Evolutionary conservation across 2,113 vertebrate genomes (phyloP), one percentile per base, ranked within the genome.

Genomic region (Phocoena phocoena): DNA sequence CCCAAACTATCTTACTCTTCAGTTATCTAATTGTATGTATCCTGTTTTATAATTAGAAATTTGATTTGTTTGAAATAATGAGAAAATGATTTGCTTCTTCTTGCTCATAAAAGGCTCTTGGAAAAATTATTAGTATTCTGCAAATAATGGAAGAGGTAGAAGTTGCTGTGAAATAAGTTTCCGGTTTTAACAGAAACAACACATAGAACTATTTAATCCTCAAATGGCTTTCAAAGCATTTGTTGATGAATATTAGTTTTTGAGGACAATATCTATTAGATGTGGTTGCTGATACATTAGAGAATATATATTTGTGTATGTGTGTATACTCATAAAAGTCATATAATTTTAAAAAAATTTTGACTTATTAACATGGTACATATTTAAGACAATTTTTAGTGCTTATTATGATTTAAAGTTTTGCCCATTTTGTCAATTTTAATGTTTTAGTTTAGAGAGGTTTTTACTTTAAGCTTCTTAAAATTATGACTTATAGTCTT

Each of bases 31-130:
- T 92, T 89, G 8, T 71, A 60, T 67, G 1, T 38, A 58, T 83
- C 21, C 3, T 80, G 1, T 70, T 74, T 58, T 87, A 81, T 81
- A 91, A 91, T 79, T 88, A 86, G 41, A 88, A 76, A 93, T 89
- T 81, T 86, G 2, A 73, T 88, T 94, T 95, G 6, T 74, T 88
- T 94, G n/a, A 95, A 93, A 85, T 84, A 87, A 93, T 93, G 86
- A 96, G 20, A 88, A 90, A 94, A 68, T 88, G 5, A 85, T 71
- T 94, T 94, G 14, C 47, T 89, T 87, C 31, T 88, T 23, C 20
- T 58, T 92, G 44, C 38, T 86, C 85, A 65, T 53, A 77, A 96
- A 53, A 95, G 17, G 5, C 3, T 38, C 36, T 85, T 84, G 33
- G 60, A 76, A 82, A 94, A 93, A 71, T 80, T 82, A 84, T 88